A percentile compares a stretch with the other conserved stretches of the same genome.
Conservation (phyloP, 1,140 invertebrate genomes). For the Papilio machaon region DNA sequence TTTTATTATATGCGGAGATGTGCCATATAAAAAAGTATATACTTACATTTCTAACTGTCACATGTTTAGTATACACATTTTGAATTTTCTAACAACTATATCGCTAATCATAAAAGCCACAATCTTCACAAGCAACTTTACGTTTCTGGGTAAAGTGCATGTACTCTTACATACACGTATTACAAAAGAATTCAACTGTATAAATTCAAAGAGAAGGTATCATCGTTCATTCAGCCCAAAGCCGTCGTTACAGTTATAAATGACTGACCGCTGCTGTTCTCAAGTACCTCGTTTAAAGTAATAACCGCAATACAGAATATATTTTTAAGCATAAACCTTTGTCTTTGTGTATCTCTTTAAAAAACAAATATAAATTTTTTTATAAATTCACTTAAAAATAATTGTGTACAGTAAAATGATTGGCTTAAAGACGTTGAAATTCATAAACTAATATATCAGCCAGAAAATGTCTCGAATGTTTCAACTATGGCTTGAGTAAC, state of each 20-base stretch:
- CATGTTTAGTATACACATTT: no score
- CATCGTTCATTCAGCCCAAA: slow-evolving; percentile 21
- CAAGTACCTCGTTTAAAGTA: slow-evolving; percentile 34
- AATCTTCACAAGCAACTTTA: not conserved
- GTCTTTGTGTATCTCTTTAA: not conserved
- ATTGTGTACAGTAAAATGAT: no score
- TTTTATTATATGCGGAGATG: no score
- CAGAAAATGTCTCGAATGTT: no score
- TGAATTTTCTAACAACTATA: no score
- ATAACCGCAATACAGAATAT: slow-evolving; percentile 28
- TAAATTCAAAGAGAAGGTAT: not conserved
- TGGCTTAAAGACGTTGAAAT: no score
- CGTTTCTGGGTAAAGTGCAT: not conserved
- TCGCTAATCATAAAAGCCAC: not conserved
- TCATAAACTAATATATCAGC: no score
- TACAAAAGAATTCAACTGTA: slow-evolving; percentile 10
- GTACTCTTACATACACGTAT: not conserved
- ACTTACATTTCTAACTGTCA: no score
- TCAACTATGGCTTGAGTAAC: not conserved
- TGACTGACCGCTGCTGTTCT: slow-evolving; percentile 32
- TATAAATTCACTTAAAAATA: no score
- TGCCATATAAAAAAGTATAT: no score
- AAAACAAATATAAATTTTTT: not conserved
- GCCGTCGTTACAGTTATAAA: slow-evolving; percentile 32
- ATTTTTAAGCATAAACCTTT: slow-evolving; percentile 8